These are phyloP conservation scores for Drosophila ohnishii DNA, from an alignment of 1,140 invertebrate species.

Conservation along the genomic window DNA sequence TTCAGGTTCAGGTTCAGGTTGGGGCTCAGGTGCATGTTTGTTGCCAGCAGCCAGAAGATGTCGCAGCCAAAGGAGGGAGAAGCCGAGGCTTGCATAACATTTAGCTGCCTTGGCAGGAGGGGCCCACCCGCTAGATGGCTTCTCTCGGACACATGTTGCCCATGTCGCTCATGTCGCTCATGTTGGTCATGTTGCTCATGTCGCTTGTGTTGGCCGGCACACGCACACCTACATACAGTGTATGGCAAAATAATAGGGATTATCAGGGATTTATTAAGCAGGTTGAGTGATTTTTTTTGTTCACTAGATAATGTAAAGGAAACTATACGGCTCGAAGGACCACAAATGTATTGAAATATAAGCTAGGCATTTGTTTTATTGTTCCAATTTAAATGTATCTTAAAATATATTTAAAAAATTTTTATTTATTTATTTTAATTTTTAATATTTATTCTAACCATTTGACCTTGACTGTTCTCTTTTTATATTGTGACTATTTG, in stretches of 20 bases:
- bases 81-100: conserved; percentile 33
- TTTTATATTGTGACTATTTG: conserved; percentile 34
- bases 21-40: conserved; percentile 58
- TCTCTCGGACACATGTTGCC: conserved; percentile 66
- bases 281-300: background rate
- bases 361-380: background rate
- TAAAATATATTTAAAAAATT: no score
- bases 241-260: conserved; percentile 5
- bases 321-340: background rate
- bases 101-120: conserved; percentile 28
- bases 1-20: conserved; percentile 8
- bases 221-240: conserved; percentile 46
- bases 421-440: no score
- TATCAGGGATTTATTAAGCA: background rate
- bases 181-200: conserved; percentile 23
- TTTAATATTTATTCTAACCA: no score
- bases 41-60: conserved; percentile 78
- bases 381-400: no score
- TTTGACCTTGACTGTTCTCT: conserved; percentile 1
- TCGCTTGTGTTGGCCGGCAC: conserved; percentile 44
- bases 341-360: background rate
- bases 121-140: conserved; percentile 66
- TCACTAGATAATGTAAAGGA: no score
- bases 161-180: conserved; percentile 52
- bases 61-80: conserved; percentile 44